Conservation (phyloP, 2,797 vertebrate species). For the Ataeniobius toweri region DNA sequence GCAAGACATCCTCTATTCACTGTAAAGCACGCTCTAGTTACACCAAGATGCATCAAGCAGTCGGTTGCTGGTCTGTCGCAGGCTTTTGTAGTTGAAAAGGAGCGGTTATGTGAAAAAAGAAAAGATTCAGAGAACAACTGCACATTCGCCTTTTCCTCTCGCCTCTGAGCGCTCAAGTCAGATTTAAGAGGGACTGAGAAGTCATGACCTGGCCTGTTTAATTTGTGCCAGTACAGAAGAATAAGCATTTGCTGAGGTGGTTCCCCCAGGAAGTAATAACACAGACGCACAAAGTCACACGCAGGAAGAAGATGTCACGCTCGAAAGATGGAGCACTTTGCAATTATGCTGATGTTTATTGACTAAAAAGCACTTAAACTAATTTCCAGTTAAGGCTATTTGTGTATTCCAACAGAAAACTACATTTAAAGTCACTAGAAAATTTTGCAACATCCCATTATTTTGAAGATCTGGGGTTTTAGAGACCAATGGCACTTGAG, state of each 20-base stretch:
- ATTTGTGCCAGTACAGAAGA: constrained; percentile 33
- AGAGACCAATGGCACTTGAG: background rate
- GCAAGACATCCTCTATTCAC: constrained; percentile 56
- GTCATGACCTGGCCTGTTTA: constrained; percentile 24
- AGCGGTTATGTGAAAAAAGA: background rate
- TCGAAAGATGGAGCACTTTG: constrained; percentile 34
- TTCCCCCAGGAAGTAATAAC: constrained; percentile 66
- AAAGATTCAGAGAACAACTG: constrained; percentile 13
- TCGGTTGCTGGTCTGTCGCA: constrained; percentile 18
- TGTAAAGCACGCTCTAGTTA: constrained; percentile 48
- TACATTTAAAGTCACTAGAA: background rate
- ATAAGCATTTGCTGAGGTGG: constrained; percentile 60
- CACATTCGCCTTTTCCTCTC: constrained; percentile 20
- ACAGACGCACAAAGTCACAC: constrained; percentile 42
- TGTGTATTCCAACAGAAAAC: background rate
- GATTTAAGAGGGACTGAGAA: constrained; percentile 22
- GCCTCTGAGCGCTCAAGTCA: constrained; percentile 21
- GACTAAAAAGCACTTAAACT: constrained; percentile 15
- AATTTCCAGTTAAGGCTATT: background rate
- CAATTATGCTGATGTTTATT: constrained; percentile 17
- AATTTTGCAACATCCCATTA: background rate
- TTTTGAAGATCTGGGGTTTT: background rate
- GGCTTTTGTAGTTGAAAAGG: constrained; percentile 10
- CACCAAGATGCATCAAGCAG: constrained; percentile 32
- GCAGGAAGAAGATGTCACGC: constrained; percentile 28